Evolutionary conservation across 2,888 invertebrate species (phyloP).

Genomic region (Vesta saturnalis): DNA sequence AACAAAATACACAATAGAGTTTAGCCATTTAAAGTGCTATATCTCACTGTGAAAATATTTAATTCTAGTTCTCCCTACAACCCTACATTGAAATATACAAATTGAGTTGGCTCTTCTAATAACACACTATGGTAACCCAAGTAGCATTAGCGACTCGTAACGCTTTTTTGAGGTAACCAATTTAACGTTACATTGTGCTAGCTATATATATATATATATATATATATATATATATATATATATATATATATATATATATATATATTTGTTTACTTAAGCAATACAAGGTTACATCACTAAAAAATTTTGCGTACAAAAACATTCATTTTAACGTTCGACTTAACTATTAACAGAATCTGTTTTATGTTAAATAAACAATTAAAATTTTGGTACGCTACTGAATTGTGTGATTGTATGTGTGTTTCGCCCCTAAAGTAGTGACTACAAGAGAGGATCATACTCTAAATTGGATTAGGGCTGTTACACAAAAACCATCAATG

Average conservation of each 20-base stretch:
- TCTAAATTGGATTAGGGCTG: conserved; percentile 30
- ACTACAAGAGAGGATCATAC: conserved; percentile 13
- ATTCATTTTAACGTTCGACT: too few relatives aligned
- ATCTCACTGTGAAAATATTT: conserved; percentile 55
- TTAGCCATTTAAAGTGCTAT: conserved; percentile 54
- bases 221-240: too few relatives aligned
- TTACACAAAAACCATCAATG: conserved; percentile 18
- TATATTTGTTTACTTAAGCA: too few relatives aligned
- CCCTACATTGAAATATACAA: conserved; percentile 51
- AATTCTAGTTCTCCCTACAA: conserved; percentile 46
- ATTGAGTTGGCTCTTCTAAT: conserved; percentile 58
- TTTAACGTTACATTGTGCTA: too few relatives aligned
- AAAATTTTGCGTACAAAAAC: too few relatives aligned
- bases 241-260: too few relatives aligned
- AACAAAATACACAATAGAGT: conserved; percentile 53
- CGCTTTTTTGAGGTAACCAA: neutral
- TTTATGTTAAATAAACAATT: neutral
- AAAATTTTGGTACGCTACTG: conserved; percentile 19
- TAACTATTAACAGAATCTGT: neutral
- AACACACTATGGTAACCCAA: conserved; percentile 39
- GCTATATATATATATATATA: too few relatives aligned
- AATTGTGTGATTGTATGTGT: conserved; percentile 10
- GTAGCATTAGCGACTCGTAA: conserved; percentile 19
- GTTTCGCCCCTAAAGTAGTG: conserved; percentile 12
- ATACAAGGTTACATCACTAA: too few relatives aligned